Evolutionary conservation across 2,797 vertebrate genomes (phyloP).

Genomic region (Periparus ater): DNA sequence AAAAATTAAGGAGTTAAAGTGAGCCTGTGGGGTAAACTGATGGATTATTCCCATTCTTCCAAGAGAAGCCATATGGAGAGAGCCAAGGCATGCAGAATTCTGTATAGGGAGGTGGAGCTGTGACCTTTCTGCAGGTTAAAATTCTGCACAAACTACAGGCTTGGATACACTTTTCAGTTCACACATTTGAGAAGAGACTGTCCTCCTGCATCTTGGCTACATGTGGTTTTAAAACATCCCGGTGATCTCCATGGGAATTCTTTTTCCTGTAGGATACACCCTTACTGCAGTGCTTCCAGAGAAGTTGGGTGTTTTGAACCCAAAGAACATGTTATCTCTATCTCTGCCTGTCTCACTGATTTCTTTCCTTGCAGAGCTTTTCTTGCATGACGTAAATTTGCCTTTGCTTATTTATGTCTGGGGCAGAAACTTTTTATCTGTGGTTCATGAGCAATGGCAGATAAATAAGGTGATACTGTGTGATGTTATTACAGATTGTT

Average conservation of each 20-base stretch:
- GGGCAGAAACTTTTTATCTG: conserved; percentile 12
- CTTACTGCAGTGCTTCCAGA: background rate
- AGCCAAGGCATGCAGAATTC: background rate
- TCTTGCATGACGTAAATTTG: conserved; percentile 2
- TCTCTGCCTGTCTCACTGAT: background rate
- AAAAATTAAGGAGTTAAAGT: background rate
- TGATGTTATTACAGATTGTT: conserved; percentile 37
- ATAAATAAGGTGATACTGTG: conserved; percentile 1
- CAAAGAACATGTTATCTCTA: conserved; percentile 9
- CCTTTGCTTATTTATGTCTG: conserved; percentile 9
- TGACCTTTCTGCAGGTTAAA: background rate
- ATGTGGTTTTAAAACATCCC: background rate
- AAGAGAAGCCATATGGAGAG: background rate
- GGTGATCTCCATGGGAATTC: background rate
- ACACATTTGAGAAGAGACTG: background rate
- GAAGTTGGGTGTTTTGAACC: background rate
- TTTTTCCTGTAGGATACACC: background rate
- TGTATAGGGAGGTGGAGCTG: background rate
- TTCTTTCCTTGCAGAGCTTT: background rate
- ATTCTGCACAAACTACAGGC: fast-evolving
- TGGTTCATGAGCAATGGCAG: background rate
- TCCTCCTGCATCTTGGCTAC: background rate
- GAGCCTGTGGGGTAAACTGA: background rate
- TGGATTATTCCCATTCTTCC: background rate
- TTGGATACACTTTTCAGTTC: background rate